Percentiles rank a stretch among this genome's conserved stretches.
These are phyloP conservation scores for Dryobates pubescens DNA, from an alignment of 2,797 vertebrate genomes.

Conservation along the genomic window DNA sequence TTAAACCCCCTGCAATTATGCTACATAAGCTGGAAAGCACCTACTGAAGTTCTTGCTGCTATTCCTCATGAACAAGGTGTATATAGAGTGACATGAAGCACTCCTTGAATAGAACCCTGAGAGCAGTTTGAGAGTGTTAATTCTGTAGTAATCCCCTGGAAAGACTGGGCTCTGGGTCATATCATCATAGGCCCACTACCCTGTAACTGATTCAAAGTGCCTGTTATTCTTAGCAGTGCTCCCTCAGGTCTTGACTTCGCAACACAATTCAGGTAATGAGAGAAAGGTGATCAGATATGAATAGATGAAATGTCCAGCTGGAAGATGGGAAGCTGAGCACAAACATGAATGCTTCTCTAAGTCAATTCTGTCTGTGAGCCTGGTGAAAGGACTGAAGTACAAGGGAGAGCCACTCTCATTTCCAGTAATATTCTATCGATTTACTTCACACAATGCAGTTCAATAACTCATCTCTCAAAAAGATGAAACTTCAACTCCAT, in stretches of 20 bases:
- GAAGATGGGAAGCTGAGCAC: neutral
- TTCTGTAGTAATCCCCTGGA: neutral
- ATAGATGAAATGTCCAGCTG: neutral
- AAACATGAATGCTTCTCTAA: neutral
- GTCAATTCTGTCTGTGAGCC: neutral
- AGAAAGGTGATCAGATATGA: neutral
- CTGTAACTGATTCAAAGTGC: neutral
- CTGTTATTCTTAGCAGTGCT: neutral
- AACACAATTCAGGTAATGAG: neutral
- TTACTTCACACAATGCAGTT: slow-evolving; percentile 26
- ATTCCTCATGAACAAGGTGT: neutral
- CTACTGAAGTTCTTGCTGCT: neutral
- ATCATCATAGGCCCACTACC: neutral
- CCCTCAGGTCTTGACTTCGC: neutral
- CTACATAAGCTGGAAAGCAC: neutral
- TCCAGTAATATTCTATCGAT: slow-evolving; percentile 59
- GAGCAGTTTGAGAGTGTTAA: neutral
- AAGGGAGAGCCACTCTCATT: neutral
- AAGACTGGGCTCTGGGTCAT: neutral
- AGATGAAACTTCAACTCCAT: slow-evolving; percentile 50
- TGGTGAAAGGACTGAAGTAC: neutral
- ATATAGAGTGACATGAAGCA: neutral
- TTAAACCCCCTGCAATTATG: neutral
- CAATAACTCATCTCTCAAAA: slow-evolving; percentile 45
- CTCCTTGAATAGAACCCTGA: neutral